Evolutionary conservation across 2,113 vertebrate species (phyloP), one percentile per base, ranked within the genome.

Genomic region (Mesocricetus auratus): DNA sequence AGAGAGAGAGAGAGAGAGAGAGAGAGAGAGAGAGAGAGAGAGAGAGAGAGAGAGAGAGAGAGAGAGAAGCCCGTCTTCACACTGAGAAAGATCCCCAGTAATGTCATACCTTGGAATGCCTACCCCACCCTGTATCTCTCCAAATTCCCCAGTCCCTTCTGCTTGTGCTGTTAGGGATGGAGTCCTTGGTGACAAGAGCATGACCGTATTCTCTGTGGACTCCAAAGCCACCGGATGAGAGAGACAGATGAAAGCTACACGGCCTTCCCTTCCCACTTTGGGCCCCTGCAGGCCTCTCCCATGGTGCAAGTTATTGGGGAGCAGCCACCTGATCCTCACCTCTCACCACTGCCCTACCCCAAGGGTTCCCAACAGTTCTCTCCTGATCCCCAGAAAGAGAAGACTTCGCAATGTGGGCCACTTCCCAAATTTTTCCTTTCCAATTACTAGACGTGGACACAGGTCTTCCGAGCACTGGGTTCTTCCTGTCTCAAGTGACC

Each of bases 401-500:
- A 91, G 83, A 69, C 7, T 58, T 56, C 64, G 75, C 21, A 16
- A 33, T 7, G 1, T 19, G 79, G 68, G n/a, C 93, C n/a, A 58
- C 58, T 53, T 75, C 29, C 91, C 68, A 77, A 74, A 60, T 75
- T n/a, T 89, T 62, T 47, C 75, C 60, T 10, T 86, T 42, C 82
- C 74, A 69, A 45, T 69, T 50, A 47, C 77, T 89, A 74, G 73
- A 58, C 16, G 2, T 33, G 47, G 86, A 73, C n/a, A 33, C 86
- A 94, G 77, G 58, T 64, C 66, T 89, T 97, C 31, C 50, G 24
- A 79, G 68, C 1, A 29, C 75, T 89, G 2, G 12, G 79, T 33
- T 89, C 42, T 82, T 78, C 60, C 69, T 75, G 29, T 90, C 77
- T 89, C 69, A 95, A 56, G 29, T 96, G 94, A 96, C 89, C 95